Evolutionary conservation across 2,797 vertebrate genomes (phyloP).

Genomic region (Hypotaenidia philippensis): DNA sequence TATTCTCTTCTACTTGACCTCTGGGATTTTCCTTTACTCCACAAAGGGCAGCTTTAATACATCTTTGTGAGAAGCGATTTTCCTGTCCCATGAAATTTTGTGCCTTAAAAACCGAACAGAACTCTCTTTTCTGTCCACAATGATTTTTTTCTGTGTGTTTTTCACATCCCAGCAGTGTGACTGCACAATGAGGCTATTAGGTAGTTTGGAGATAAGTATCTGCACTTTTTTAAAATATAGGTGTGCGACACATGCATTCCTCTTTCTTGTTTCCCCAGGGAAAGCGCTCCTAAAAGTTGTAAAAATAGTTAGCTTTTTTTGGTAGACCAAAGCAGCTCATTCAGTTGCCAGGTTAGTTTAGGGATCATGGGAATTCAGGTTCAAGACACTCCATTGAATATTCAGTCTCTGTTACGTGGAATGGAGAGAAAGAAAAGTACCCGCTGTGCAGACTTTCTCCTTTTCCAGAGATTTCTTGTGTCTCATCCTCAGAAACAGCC

Average conservation of each 20-base stretch:
- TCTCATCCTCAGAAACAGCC: background rate
- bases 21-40: conserved; percentile 17
- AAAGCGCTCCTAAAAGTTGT: background rate
- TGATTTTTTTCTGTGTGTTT: background rate
- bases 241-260: background rate
- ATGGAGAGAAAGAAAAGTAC: background rate
- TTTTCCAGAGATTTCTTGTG: background rate
- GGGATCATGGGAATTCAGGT: background rate
- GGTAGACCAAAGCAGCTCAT: background rate
- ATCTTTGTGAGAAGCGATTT: background rate
- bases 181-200: background rate
- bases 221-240: background rate
- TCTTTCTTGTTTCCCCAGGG: background rate
- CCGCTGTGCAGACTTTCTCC: background rate
- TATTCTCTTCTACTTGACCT: conserved; percentile 42
- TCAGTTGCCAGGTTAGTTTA: background rate
- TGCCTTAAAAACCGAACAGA: background rate
- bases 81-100: conserved; percentile 11
- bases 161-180: background rate
- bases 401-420: background rate
- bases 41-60: background rate
- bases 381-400: background rate
- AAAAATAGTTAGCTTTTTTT: background rate
- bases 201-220: background rate
- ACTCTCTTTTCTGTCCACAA: background rate